A percentile compares a stretch with the other conserved stretches of the same genome.
Conservation (phyloP, 2,113 vertebrate species). For the Sander lucioperca region DNA sequence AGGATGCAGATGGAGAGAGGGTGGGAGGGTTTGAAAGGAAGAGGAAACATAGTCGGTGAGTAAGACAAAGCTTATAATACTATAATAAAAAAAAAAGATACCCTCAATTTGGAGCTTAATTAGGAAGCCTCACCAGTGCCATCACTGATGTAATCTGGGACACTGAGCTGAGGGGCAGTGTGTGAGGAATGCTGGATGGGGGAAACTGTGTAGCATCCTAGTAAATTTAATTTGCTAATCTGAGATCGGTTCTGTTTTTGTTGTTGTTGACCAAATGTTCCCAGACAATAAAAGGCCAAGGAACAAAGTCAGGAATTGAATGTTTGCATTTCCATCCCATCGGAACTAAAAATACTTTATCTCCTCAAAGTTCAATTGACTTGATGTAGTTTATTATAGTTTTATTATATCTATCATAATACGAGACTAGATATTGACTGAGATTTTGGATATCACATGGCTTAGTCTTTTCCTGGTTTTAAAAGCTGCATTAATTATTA, state of each 20-base stretch:
- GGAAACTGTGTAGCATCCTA: neutral
- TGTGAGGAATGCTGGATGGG: neutral
- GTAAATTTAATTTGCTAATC: neutral
- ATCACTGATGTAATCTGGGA: slow-evolving; percentile 15
- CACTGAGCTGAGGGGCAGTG: neutral
- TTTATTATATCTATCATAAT: no score
- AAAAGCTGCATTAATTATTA: no score
- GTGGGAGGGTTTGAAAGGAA: neutral
- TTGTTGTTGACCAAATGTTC: neutral
- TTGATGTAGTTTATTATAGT: no score
- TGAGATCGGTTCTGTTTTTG: neutral
- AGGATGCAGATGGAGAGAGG: neutral
- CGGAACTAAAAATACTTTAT: neutral
- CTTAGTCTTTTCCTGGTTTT: no score
- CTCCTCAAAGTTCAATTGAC: neutral
- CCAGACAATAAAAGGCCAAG: neutral
- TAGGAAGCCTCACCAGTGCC: no score
- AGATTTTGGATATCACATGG: no score
- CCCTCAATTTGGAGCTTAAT: neutral
- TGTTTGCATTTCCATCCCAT: neutral
- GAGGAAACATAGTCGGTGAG: neutral
- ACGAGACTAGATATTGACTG: no score
- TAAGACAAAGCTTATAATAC: neutral
- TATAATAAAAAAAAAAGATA: neutral
- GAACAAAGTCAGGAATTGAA: neutral